Evolutionary conservation across 1,140 invertebrate genomes (phyloP).

Genomic region (Macrostomum lignano): DNA sequence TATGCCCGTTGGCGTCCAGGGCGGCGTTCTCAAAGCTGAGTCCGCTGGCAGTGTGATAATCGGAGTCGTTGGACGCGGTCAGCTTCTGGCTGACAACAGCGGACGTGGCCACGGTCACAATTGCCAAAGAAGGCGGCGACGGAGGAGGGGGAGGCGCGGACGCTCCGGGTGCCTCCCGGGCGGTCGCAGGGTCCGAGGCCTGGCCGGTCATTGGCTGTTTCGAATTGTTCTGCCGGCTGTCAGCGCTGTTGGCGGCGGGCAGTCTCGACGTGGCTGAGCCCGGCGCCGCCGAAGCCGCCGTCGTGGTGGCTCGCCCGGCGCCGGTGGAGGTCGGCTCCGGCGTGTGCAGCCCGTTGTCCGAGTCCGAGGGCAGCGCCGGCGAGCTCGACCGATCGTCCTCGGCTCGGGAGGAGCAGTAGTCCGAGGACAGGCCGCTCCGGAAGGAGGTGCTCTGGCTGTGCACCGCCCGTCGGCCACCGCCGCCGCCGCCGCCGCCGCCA

Average conservation of each 20-base stretch:
- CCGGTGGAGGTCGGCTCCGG: no score
- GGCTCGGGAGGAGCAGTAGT: no score
- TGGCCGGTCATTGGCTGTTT: not conserved
- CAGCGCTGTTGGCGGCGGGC: not conserved
- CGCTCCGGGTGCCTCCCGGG: not conserved
- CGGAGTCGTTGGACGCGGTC: not conserved
- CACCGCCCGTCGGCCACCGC: no score
- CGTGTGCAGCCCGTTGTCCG: no score
- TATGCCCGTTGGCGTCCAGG: no score
- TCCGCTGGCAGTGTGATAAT: constrained; percentile 4
- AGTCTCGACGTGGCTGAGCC: not conserved
- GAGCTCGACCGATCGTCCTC: constrained; percentile 64
- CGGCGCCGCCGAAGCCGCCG: not conserved
- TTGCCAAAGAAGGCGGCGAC: not conserved
- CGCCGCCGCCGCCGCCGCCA: no score
- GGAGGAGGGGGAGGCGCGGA: not conserved
- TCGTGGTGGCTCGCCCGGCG: no score
- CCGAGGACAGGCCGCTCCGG: no score
- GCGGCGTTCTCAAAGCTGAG: no score
- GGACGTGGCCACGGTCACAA: not conserved
- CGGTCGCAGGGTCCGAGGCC: not conserved
- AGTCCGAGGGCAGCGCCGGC: constrained; percentile 76
- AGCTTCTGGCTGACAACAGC: not conserved
- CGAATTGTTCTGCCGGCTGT: no score
- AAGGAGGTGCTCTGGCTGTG: no score